Percentiles rank a stretch among this genome's conserved stretches.
phyloP scores from a whole-genome alignment of 2,797 vertebrate species.

The Microtus obscurus region DNA sequence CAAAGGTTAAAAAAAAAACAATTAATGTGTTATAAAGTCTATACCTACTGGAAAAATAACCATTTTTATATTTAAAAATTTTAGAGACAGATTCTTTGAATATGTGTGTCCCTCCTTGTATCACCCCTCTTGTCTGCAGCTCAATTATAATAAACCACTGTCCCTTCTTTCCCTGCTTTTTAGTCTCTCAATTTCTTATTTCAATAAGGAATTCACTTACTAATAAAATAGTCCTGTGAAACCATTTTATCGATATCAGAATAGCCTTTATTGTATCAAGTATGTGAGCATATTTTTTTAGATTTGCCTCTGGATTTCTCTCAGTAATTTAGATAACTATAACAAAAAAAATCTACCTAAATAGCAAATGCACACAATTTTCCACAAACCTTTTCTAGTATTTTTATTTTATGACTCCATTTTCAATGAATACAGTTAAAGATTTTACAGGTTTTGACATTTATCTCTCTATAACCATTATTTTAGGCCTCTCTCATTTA shows the following conservation, averaged over 20 bases:
- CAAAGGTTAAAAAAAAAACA: not conserved
- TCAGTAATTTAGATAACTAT: not conserved
- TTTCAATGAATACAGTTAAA: not conserved
- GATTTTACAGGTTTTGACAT: not conserved
- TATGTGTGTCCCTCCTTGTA: not conserved
- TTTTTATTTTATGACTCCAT: not conserved
- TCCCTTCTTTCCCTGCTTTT: not conserved
- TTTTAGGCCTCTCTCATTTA: not conserved
- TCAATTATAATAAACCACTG: not conserved
- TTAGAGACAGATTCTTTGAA: not conserved
- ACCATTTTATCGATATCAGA: not conserved
- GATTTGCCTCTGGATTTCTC: not conserved
- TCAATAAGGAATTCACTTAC: not conserved
- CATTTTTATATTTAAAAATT: constrained; percentile 8
- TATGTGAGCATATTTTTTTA: not conserved
- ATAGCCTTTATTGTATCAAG: not conserved
- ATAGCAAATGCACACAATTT: not conserved
- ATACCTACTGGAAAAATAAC: not conserved
- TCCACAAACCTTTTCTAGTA: not conserved
- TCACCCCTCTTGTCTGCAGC: not conserved
- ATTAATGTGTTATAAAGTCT: not conserved
- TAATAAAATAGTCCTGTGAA: not conserved
- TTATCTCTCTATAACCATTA: not conserved
- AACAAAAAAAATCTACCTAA: not conserved
- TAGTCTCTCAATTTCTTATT: not conserved